Evolutionary conservation across 2,113 vertebrate species (phyloP).

Genomic region (Aythya baeri): DNA sequence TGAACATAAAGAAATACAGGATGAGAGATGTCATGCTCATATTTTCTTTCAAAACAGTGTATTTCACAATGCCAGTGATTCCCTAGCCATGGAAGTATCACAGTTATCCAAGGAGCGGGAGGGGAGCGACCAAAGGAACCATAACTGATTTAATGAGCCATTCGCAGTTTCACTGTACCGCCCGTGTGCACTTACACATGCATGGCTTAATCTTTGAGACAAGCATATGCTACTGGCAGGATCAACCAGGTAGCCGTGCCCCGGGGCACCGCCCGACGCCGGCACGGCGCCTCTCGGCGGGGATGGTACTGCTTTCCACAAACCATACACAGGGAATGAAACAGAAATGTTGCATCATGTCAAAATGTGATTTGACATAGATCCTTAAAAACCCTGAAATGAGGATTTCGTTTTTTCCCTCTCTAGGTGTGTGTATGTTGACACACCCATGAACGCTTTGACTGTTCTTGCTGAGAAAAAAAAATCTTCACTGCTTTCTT

Average conservation of each 20-base stretch:
- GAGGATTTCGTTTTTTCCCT: not conserved
- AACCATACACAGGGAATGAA: not conserved
- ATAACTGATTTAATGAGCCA: too few relatives aligned
- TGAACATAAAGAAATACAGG: not conserved
- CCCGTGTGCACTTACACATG: too few relatives aligned
- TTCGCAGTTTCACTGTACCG: too few relatives aligned
- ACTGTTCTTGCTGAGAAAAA: not conserved
- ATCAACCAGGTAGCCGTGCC: too few relatives aligned
- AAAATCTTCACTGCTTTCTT: not conserved
- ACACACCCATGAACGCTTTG: not conserved
- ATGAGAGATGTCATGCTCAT: not conserved
- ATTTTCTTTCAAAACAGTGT: not conserved
- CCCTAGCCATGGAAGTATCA: too few relatives aligned
- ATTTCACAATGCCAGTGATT: not conserved
- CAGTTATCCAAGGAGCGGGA: too few relatives aligned
- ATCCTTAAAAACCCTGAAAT: not conserved
- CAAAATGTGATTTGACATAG: not conserved
- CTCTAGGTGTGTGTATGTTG: accelerated
- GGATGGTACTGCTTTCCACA: not conserved
- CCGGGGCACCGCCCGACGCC: too few relatives aligned
- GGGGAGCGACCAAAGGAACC: too few relatives aligned
- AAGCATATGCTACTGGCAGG: too few relatives aligned
- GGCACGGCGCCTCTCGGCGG: too few relatives aligned
- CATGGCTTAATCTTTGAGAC: too few relatives aligned
- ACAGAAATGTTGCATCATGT: accelerated